Base-by-base conservation (phyloP, 1,140 invertebrate genomes). In the Streblospio benedicti region DNA sequence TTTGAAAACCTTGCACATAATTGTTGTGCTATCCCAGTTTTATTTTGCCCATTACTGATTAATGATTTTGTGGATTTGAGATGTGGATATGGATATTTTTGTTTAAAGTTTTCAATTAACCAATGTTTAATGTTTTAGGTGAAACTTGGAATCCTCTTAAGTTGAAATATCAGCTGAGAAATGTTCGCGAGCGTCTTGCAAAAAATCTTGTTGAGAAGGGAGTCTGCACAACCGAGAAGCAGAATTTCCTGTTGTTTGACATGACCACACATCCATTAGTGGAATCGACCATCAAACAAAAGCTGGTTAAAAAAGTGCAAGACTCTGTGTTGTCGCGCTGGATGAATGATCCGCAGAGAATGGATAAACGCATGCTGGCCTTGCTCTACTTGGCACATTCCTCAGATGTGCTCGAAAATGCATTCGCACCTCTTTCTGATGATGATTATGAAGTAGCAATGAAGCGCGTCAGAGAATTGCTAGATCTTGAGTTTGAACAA, bases 101-200 rank as follows among this genome's bases (percentile, higher is more conserved):
- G 12, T 38, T 27, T 41, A 41, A 41, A 41, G 35, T 41, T 41
- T 41, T n/a, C n/a, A n/a, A n/a, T 9, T 16, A 12, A 14, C 14
- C 12, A 43, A 43, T 33, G 14, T 28, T n/a, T n/a, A n/a, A n/a
- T n/a, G n/a, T n/a, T n/a, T n/a, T n/a, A 96, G 94, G 93, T 69
- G 96, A 99, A 83, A 98, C 97, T 66, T 99, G 97, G 97, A 99
- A 99, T 81, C 97, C 96, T 14, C 81, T 99, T 66, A 99, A 99
- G 81, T 81, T 99, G 62, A 85, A 91, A 69, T 99, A 97, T 79
- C 97, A 99, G 76, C 82, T 99, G 65, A 90, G 97, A 79, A 99
- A 99, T 84, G 96, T 99, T 0, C 84, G 97, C 64, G 97, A 99
- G 83, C 85, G 97, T 71, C 82, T 99, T 71, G 97, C 97, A 12